Evolutionary conservation across 2,888 invertebrate species (phyloP).

Genomic region (Agonopterix alstromeriana): DNA sequence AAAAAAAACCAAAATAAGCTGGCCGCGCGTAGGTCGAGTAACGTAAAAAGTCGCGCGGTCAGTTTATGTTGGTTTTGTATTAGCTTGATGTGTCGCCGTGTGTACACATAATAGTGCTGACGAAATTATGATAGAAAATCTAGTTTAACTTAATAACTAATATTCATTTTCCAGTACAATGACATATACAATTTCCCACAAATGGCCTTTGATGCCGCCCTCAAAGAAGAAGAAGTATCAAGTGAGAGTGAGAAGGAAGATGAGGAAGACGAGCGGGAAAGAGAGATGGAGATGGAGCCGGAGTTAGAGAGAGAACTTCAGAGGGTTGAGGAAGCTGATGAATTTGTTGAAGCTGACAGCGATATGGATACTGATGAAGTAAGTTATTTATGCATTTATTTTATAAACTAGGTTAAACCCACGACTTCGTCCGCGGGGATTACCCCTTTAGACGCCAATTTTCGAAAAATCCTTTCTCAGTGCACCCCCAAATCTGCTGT

Average conservation of each 20-base stretch:
- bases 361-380: constrained; percentile 74
- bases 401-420: no score
- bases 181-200: constrained; percentile 99
- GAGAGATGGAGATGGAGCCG: constrained; percentile 74
- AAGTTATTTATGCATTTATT: constrained; percentile 10
- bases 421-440: no score
- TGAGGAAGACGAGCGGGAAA: constrained; percentile 77
- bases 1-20: no score
- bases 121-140: neutral
- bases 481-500: no score
- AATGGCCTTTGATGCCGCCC: constrained; percentile 94
- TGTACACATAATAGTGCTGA: neutral
- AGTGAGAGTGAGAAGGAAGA: constrained; percentile 81
- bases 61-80: no score
- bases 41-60: no score
- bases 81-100: no score
- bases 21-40: no score
- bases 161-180: constrained; percentile 84
- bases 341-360: constrained; percentile 85
- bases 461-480: no score
- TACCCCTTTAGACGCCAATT: no score
- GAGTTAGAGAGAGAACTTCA: constrained; percentile 81
- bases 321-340: constrained; percentile 76
- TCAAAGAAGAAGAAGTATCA: constrained; percentile 90
- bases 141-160: neutral